Conservation (phyloP, 2,888 invertebrate genomes). For the Chrysotoxum bicinctum region DNA sequence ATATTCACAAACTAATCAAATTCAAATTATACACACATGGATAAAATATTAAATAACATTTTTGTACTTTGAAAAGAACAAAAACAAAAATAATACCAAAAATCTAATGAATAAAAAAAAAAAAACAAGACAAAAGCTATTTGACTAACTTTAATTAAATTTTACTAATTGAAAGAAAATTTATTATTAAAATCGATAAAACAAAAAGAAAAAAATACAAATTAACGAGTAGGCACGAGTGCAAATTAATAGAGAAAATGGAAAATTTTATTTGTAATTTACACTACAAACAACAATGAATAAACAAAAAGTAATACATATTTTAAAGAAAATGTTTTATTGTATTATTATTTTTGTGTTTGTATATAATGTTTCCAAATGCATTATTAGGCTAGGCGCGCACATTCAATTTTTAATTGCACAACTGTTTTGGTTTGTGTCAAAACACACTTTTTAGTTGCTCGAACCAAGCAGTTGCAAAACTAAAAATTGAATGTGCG, state of each 20-base stretch:
- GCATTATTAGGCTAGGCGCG: too few species aligned
- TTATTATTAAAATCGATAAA: conserved; percentile 27
- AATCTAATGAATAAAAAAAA: conserved; percentile 49
- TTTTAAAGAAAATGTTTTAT: conserved; percentile 32
- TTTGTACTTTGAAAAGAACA: conserved; percentile 61
- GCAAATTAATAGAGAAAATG: conserved; percentile 51
- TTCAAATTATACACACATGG: conserved; percentile 38
- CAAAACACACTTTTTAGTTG: too few species aligned
- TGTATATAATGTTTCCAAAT: too few species aligned
- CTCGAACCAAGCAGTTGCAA: too few species aligned
- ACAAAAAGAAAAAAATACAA: neutral
- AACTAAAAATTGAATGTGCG: too few species aligned
- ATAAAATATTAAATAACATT: conserved; percentile 44
- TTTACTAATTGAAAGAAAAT: conserved; percentile 44
- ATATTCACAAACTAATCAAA: conserved; percentile 47
- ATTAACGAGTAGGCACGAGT: conserved; percentile 50
- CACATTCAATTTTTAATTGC: too few species aligned
- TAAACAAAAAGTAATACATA: conserved; percentile 62
- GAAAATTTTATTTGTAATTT: conserved; percentile 61
- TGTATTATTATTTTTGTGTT: neutral
- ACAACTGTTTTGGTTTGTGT: too few species aligned
- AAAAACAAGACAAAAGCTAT: conserved; percentile 40
- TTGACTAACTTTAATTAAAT: conserved; percentile 51
- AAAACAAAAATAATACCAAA: conserved; percentile 53
- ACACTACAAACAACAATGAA: conserved; percentile 64